phyloP scores from a whole-genome alignment of 2,797 vertebrate species.

The Rhinoraja longicauda region DNA sequence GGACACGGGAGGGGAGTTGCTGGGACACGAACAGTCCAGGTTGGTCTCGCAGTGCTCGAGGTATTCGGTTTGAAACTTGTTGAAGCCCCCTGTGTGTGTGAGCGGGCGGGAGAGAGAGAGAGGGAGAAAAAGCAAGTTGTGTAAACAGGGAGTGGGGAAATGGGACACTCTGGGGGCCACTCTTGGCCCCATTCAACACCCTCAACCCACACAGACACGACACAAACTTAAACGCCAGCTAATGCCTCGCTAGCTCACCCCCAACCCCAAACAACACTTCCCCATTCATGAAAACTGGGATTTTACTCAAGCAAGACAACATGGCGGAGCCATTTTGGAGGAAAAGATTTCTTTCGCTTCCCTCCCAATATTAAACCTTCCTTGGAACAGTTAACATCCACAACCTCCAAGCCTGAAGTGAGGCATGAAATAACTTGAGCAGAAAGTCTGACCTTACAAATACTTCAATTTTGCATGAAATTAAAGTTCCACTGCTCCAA shows the following conservation, averaged over 20 bases:
- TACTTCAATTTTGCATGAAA: too few species aligned
- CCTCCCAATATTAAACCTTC: neutral
- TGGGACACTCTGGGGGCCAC: too few species aligned
- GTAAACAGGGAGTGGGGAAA: neutral
- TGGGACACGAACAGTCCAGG: conserved; percentile 82
- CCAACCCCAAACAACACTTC: neutral
- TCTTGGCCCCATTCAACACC: neutral
- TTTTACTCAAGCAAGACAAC: conserved; percentile 64
- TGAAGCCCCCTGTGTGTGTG: conserved; percentile 71
- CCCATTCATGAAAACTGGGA: conserved; percentile 69
- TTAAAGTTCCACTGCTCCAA: too few species aligned
- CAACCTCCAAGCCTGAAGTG: neutral
- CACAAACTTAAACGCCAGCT: too few species aligned
- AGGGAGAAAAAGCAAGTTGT: neutral
- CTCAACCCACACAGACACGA: conserved; percentile 9
- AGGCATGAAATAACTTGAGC: too few species aligned
- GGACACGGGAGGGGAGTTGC: conserved; percentile 79
- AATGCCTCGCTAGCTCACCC: neutral
- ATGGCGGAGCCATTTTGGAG: conserved; percentile 79
- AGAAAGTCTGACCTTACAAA: too few species aligned
- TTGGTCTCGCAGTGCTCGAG: conserved; percentile 92
- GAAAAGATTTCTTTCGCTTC: conserved; percentile 61
- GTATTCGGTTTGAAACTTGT: conserved; percentile 90
- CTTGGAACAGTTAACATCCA: neutral
- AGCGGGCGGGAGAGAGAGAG: neutral